phyloP scores from a whole-genome alignment of 1,140 invertebrate genomes.

The Trialeurodes vaporariorum region DNA sequence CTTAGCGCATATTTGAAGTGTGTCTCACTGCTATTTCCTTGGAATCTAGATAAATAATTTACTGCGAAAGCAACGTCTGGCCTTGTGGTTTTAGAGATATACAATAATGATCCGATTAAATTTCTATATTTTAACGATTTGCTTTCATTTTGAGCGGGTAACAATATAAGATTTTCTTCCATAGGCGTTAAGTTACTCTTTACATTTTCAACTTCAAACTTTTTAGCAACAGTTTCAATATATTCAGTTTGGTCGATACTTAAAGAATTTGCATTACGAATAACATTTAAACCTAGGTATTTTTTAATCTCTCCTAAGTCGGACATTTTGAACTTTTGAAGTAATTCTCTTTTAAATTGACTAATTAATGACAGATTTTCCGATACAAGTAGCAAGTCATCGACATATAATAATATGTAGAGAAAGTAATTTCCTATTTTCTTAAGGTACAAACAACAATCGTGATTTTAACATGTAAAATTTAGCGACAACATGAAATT shows the following conservation, averaged over 20 bases:
- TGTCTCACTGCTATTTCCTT: background rate
- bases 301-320: conserved; percentile 2
- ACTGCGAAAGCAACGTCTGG: conserved; percentile 8
- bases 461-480: background rate
- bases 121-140: background rate
- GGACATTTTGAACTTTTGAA: conserved; percentile 4
- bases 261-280: background rate
- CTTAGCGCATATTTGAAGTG: conserved; percentile 9
- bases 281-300: conserved; percentile 7
- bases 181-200: conserved; percentile 3
- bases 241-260: conserved; percentile 1
- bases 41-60: conserved; percentile 7
- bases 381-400: conserved; percentile 5
- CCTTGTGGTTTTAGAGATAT: background rate
- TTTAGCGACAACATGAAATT: conserved; percentile 3
- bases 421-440: background rate
- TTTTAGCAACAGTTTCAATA: conserved; percentile 1
- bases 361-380: background rate
- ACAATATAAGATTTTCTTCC: conserved; percentile 7
- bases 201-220: background rate
- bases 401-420: conserved; percentile 2
- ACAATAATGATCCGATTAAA: conserved; percentile 6
- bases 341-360: background rate
- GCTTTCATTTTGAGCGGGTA: background rate
- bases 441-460: background rate